phyloP scores from a whole-genome alignment of 2,797 vertebrate species.

The Pseudochromis fuscus region DNA sequence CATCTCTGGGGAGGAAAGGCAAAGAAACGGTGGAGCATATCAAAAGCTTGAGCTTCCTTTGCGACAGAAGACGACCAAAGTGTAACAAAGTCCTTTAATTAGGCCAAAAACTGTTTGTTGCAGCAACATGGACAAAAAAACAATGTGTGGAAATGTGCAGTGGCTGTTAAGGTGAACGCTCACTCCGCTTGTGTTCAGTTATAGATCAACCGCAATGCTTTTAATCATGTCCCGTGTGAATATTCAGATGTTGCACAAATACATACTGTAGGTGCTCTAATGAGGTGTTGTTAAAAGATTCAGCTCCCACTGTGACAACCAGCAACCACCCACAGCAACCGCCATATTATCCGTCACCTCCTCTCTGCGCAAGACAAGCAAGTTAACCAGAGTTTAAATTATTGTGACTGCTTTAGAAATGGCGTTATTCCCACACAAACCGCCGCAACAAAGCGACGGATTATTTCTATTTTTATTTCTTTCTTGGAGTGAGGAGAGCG shows the following conservation, averaged over 20 bases:
- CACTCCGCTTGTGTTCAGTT: conserved; percentile 4
- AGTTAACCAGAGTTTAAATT: conserved; percentile 21
- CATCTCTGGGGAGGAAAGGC: conserved; percentile 13
- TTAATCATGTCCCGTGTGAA: conserved; percentile 38
- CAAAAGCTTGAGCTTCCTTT: conserved; percentile 3
- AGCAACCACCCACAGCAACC: conserved; percentile 15
- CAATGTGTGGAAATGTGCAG: neutral
- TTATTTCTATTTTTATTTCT: conserved; percentile 51
- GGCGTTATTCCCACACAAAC: neutral
- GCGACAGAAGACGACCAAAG: conserved; percentile 18
- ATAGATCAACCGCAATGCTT: conserved; percentile 13
- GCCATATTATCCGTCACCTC: neutral
- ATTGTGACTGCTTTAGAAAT: conserved; percentile 8
- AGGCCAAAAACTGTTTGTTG: conserved; percentile 16
- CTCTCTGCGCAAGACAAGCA: conserved; percentile 8
- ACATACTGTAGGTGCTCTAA: conserved; percentile 26
- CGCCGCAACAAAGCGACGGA: conserved; percentile 22
- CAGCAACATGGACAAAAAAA: neutral
- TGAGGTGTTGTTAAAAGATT: conserved; percentile 42
- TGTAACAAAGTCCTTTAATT: conserved; percentile 31
- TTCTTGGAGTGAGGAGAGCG: neutral
- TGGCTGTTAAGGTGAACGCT: neutral
- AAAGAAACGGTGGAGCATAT: neutral
- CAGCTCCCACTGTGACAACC: conserved; percentile 24
- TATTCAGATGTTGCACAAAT: conserved; percentile 14